Percentiles rank a stretch among this genome's conserved stretches.
These are phyloP conservation scores for Microplitis manilae DNA, from an alignment of 2,888 invertebrate species.

Conservation along the genomic window DNA sequence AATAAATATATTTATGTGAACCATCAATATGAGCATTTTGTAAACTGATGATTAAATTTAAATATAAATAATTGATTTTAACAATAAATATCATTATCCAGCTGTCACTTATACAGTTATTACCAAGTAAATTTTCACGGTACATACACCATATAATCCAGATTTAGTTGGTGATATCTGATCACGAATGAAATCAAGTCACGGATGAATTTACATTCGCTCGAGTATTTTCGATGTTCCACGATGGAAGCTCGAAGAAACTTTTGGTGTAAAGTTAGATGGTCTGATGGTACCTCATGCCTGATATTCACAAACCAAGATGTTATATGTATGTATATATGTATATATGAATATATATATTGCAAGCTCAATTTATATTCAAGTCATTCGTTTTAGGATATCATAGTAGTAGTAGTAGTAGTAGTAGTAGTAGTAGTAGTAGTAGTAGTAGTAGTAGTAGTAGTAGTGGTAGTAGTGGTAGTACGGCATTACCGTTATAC, in stretches of 20 bases:
- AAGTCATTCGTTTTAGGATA: slow-evolving; percentile 50
- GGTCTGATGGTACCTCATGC: slow-evolving; percentile 41
- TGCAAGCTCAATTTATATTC: slow-evolving; percentile 59
- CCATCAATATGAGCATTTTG: no score
- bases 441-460: slow-evolving; percentile 34
- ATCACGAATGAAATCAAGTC: slow-evolving; percentile 43
- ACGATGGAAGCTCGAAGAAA: slow-evolving; percentile 31
- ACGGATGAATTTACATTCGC: slow-evolving; percentile 47
- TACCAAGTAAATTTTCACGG: slow-evolving; percentile 5
- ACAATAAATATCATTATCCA: slow-evolving; percentile 43
- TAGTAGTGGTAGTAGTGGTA: slow-evolving; percentile 34
- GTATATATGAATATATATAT: slow-evolving; percentile 18
- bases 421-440: slow-evolving; percentile 34
- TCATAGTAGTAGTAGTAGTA: slow-evolving; percentile 29
- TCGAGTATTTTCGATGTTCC: slow-evolving; percentile 42
- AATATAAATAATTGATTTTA: slow-evolving; percentile 12
- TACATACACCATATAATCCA: slow-evolving; percentile 7
- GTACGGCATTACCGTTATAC: slow-evolving; percentile 45
- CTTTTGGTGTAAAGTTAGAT: slow-evolving; percentile 43
- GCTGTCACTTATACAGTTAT: background rate
- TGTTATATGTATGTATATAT: slow-evolving; percentile 44
- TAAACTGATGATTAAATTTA: background rate
- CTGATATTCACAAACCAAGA: slow-evolving; percentile 44
- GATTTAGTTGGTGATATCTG: slow-evolving; percentile 20
- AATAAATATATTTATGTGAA: no score